Evolutionary conservation across 2,113 vertebrate species (phyloP), one percentile per base, ranked within the genome.

Genomic region (Plecotus auritus): DNA sequence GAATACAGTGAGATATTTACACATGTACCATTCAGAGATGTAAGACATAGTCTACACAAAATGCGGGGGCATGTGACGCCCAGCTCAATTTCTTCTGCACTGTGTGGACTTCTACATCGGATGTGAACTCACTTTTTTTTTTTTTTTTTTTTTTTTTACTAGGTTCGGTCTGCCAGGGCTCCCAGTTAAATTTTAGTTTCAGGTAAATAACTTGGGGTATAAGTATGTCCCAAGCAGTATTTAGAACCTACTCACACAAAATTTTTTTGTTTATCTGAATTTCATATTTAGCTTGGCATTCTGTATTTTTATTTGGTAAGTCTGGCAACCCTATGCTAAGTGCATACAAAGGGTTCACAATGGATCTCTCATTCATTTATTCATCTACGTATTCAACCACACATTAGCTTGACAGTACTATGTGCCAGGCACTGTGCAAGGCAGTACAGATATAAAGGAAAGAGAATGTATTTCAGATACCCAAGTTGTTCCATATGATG

Each of bases 271-370:
- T 90, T 88, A 93, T 30, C 35, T 69, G 70, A 90, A 92, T 77
- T 95, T 90, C 82, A 88, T 91, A 92, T 76, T 69, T 54, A 95
- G 91, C 26, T 26, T 47, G 47, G 83, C 56, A 59, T 42, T n/a
- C 66, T 80, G 20, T 35, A 23, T 23, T 73, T 91, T 84, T 18
- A 88, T 40, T 74, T 86, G 67, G 22, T 56, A 28, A 61, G 42
- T 17, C 67, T 78, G 18, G 13, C 40, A 84, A 69, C 23, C 30
- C 51, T 6, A 8, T 28, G 49, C 20, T 81, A 80, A 72, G 3
- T 66, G 23, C 35, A 82, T 4, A 37, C 1, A 26, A 37, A 66
- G 18, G 42, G 22, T 6, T 59, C 12, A 76, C 51, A 85, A 47
- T 17, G 14, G 56, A 51, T 85, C 28, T 47, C 69, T 91, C 37